These are phyloP conservation scores for Mus spicilegus DNA, from an alignment of 2,113 vertebrate genomes.

Conservation along the genomic window DNA sequence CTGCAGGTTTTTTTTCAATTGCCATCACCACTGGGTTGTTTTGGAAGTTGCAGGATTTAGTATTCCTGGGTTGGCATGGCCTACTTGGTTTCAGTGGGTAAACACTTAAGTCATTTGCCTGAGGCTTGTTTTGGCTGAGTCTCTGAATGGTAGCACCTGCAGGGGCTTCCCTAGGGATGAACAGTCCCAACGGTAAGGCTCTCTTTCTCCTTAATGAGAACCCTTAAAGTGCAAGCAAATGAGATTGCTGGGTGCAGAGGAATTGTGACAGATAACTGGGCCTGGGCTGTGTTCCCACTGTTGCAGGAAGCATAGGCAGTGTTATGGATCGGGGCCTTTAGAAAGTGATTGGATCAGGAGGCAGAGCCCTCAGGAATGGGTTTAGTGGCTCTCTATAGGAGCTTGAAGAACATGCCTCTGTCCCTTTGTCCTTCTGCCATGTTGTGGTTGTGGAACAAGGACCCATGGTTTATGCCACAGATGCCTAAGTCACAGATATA, in stretches of 20 bases:
- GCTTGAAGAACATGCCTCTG: neutral
- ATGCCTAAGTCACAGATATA: neutral
- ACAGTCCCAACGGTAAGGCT: neutral
- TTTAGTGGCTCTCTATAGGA: neutral
- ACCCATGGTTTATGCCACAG: neutral
- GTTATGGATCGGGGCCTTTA: neutral
- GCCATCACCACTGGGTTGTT: neutral
- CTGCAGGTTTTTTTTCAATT: neutral
- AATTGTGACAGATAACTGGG: neutral
- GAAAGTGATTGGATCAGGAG: neutral
- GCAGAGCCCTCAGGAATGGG: neutral
- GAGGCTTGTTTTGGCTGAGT: neutral
- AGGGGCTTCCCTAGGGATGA: neutral
- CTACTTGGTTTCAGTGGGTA: neutral
- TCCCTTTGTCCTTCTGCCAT: neutral
- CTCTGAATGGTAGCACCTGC: neutral
- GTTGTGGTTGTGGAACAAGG: neutral
- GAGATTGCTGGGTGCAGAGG: neutral
- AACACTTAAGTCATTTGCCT: slow-evolving; percentile 26
- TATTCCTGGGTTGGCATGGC: neutral
- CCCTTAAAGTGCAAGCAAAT: slow-evolving; percentile 7
- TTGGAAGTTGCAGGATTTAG: neutral
- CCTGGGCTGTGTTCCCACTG: neutral
- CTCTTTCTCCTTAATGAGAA: slow-evolving; percentile 26
- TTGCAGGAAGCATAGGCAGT: neutral